Evolutionary conservation across 2,888 invertebrate species (phyloP).

Genomic region (Drosophila falleni): DNA sequence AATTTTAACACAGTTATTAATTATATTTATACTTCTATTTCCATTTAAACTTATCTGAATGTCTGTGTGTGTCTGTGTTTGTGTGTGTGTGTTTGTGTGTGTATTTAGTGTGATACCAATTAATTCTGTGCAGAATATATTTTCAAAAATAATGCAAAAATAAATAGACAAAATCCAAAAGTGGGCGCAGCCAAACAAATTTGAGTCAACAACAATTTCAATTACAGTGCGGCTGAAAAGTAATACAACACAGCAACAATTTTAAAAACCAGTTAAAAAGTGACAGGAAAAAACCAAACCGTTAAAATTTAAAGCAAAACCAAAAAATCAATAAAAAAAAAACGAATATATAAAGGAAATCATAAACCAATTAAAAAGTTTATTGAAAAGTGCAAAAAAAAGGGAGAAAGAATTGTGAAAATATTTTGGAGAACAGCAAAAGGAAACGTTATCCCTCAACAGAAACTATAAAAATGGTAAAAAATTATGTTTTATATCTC

Average conservation of each 20-base stretch:
- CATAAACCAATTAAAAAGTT: conserved; percentile 50
- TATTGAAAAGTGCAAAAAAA: conserved; percentile 25
- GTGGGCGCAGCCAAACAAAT: conserved; percentile 61
- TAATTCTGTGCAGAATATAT: conserved; percentile 1
- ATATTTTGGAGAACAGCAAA: conserved; percentile 11
- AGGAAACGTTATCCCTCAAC: conserved; percentile 16
- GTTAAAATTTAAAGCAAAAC: conserved; percentile 35
- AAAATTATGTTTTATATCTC: conserved; percentile 14
- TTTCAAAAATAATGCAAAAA: conserved; percentile 15
- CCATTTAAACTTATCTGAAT: conserved; percentile 2
- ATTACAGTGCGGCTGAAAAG: conserved; percentile 75
- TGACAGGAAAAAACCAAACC: conserved; percentile 59
- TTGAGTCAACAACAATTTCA: conserved; percentile 59
- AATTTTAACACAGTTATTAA: conserved; percentile 23
- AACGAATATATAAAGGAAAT: conserved; percentile 31
- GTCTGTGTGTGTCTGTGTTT: background rate
- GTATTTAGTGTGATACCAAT: conserved; percentile 31
- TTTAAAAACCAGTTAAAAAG: conserved; percentile 71
- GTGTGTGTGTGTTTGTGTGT: background rate
- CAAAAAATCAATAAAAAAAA: conserved; percentile 35
- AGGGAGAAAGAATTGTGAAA: conserved; percentile 3
- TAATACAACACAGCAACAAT: conserved; percentile 48
- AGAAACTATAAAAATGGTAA: conserved; percentile 46
- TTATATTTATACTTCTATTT: conserved; percentile 7
- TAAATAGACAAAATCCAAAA: conserved; percentile 28